Conservation (phyloP, 2,113 vertebrate genomes). For the Isichthys henryi region DNA sequence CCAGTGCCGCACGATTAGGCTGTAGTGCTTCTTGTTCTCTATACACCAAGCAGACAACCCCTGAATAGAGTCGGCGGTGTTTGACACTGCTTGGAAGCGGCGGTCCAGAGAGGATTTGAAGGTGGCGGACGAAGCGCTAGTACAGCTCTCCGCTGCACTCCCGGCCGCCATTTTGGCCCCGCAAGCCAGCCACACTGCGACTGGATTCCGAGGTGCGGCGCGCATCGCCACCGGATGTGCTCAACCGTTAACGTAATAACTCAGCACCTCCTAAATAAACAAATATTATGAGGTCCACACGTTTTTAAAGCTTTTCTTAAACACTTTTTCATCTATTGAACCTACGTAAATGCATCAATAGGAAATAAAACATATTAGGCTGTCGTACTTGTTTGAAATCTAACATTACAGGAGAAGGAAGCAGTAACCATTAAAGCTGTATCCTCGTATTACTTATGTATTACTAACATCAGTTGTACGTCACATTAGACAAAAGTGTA, state of each 20-base stretch:
- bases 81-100: slow-evolving; percentile 75
- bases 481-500: background rate
- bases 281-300: background rate
- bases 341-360: background rate
- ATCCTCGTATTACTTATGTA: background rate
- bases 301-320: background rate
- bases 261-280: background rate
- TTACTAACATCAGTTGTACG: background rate
- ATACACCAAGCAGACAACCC: slow-evolving; percentile 87
- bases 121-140: slow-evolving; percentile 52
- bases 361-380: background rate
- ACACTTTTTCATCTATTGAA: background rate
- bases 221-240: background rate
- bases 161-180: slow-evolving; percentile 78
- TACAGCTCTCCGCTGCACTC: slow-evolving; percentile 47
- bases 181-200: background rate
- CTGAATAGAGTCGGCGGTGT: slow-evolving; percentile 95
- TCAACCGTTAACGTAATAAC: background rate
- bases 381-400: background rate
- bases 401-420: background rate
- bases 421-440: background rate
- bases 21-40: slow-evolving; percentile 91
- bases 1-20: slow-evolving; percentile 82
- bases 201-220: background rate
- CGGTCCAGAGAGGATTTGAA: slow-evolving; percentile 77